These are phyloP conservation scores for Cyprinodon brontotheroides DNA, from an alignment of 2,113 vertebrate species.

Conservation along the genomic window DNA sequence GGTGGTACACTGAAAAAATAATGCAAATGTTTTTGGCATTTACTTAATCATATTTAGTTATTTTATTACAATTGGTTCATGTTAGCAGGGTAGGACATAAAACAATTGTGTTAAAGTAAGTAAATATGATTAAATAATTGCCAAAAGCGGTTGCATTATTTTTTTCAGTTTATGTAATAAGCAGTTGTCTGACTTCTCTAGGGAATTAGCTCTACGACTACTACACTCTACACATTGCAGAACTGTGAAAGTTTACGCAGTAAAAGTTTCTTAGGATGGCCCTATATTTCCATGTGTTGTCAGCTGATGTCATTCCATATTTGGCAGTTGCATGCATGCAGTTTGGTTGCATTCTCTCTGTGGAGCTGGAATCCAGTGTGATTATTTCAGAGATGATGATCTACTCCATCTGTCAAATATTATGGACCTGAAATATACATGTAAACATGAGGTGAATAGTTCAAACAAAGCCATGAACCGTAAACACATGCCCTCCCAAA, in stretches of 20 bases:
- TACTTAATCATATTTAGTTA: too few relatives aligned
- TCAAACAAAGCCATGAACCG: slow-evolving; percentile 32
- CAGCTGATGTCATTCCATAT: slow-evolving; percentile 21
- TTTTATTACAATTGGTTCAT: too few relatives aligned
- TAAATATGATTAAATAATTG: too few relatives aligned
- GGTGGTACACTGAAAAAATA: not conserved
- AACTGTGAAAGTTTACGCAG: not conserved
- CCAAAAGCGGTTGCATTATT: too few relatives aligned
- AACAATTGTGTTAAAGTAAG: too few relatives aligned
- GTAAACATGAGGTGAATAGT: slow-evolving; percentile 30
- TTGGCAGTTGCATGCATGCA: not conserved
- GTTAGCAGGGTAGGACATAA: too few relatives aligned
- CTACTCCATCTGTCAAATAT: slow-evolving; percentile 58
- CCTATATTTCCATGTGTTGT: slow-evolving; percentile 8
- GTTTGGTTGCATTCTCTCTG: slow-evolving; percentile 17
- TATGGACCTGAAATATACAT: slow-evolving; percentile 42
- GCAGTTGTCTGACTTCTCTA: not conserved
- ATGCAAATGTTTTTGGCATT: too few relatives aligned
- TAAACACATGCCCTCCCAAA: slow-evolving; percentile 22
- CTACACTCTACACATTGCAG: not conserved
- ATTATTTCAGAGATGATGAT: slow-evolving; percentile 33
- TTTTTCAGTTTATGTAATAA: too few relatives aligned
- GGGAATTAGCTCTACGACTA: not conserved
- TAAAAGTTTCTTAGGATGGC: not conserved
- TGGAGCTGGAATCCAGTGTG: slow-evolving; percentile 35